A percentile compares a stretch with the other conserved stretches of the same genome.
Evolutionary conservation across 2,113 vertebrate species (phyloP).

Genomic region (Marcusenius ussheri): DNA sequence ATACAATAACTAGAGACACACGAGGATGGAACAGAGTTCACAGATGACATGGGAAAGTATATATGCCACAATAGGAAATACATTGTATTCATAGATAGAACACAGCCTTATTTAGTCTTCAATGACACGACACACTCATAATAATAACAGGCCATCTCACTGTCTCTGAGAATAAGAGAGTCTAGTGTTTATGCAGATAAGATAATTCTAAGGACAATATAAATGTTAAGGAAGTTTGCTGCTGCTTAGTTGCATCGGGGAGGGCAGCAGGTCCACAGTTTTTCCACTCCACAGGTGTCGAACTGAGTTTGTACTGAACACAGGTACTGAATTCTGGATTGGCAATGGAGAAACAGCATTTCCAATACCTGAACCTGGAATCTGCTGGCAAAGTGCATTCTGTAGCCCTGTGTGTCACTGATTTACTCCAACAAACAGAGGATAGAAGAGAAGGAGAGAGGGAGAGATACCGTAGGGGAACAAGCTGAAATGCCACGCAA

Average conservation of each 20-base stretch:
- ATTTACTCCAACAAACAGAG: background rate
- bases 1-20: background rate
- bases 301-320: background rate
- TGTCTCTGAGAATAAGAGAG: background rate
- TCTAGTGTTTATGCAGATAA: background rate
- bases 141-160: background rate
- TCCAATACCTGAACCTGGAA: background rate
- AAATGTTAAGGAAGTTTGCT: background rate
- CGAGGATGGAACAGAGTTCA: background rate
- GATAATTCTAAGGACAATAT: background rate
- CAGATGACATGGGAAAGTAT: background rate
- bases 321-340: background rate
- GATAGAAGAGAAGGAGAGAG: background rate
- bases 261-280: background rate
- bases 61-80: background rate
- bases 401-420: background rate
- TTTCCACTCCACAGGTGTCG: background rate
- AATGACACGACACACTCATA: background rate
- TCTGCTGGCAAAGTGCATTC: background rate
- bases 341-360: background rate
- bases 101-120: background rate
- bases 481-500: background rate
- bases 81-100: background rate
- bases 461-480: background rate
- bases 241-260: background rate